Base-by-base conservation (phyloP, 2,113 vertebrate species). In the Casuarius casuarius region DNA sequence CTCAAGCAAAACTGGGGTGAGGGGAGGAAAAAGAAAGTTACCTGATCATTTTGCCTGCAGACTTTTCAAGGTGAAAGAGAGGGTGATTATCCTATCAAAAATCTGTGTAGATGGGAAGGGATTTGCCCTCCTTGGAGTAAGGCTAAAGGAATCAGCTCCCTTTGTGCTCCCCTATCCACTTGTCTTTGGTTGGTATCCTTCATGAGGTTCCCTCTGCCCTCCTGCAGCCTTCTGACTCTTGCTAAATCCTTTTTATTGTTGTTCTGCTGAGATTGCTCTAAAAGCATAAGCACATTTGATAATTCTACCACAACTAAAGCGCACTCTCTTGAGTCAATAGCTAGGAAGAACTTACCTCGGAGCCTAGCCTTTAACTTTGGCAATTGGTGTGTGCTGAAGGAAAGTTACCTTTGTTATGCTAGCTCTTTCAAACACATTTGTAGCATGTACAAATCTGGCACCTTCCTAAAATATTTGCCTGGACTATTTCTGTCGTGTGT, bases 1-100 rank as follows among this genome's bases (percentile, higher is more conserved):
- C 29, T 9, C 5, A 49, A 56, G 28, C 0, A 0, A 73, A 84
- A 72, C 3, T 3, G 58, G 12, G 56, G n/a, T 65, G 66, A 42
- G 25, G 31, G 11, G 75, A 71, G 61, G 22, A 3, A 52, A 54
- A 66, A 4, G 21, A n/a, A 52, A 80, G 35, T 85, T 80, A 46
- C 40, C 84, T 70, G 49, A 40, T 94, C 10, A 16, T 71, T 33
- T 6, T 86, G 68, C 28, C 46, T 78, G 31, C 56, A 77, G 61
- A 8, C 21, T 48, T 93, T 95, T 77, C 70, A 46, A 80, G 31
- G 28, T 80, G 38, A 90, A 91, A 70, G 48, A 33, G 4, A 72
- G 35, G 7, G 38, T 77, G 59, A 54, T 77, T 54, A 21, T 86
- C 51, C 46, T 88, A 67, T 52, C 42, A 48, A 81, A 80, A 67